Percentiles rank a stretch among this genome's conserved stretches.
phyloP scores from a whole-genome alignment of 2,797 vertebrate species.

The Mus spretus region DNA sequence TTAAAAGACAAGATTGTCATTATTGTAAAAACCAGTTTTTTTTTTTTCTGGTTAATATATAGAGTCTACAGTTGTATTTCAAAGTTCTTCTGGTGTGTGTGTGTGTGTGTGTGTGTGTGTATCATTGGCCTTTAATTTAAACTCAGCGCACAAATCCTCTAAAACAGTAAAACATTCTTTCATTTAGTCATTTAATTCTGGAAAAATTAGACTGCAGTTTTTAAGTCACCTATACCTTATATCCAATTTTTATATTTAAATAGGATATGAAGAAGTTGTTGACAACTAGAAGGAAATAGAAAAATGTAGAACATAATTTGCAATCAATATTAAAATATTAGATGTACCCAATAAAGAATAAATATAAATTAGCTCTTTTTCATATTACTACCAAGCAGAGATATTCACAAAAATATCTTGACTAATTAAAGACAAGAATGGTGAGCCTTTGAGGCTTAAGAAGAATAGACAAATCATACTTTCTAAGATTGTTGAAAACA shows the following conservation, averaged over 20 bases:
- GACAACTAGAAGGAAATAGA: neutral
- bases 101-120: neutral
- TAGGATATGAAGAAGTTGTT: neutral
- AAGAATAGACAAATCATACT: neutral
- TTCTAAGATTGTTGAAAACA: no score
- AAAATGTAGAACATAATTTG: neutral
- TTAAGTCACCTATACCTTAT: neutral
- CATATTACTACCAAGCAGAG: neutral
- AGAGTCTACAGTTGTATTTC: neutral
- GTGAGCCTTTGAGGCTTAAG: neutral
- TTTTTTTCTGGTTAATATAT: neutral
- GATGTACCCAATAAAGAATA: neutral
- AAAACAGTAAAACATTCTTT: neutral
- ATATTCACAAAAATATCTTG: neutral
- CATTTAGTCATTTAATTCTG: slow-evolving; percentile 24
- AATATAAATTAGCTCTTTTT: slow-evolving; percentile 1
- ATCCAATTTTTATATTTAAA: neutral
- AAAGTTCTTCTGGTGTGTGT: neutral
- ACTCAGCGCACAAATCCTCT: neutral
- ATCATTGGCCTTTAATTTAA: neutral
- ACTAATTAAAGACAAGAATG: neutral
- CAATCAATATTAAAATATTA: neutral
- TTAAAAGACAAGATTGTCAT: neutral
- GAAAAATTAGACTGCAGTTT: neutral
- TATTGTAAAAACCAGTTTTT: neutral